phyloP scores from a whole-genome alignment of 2,888 invertebrate species.

The Drosophila prolongata region DNA sequence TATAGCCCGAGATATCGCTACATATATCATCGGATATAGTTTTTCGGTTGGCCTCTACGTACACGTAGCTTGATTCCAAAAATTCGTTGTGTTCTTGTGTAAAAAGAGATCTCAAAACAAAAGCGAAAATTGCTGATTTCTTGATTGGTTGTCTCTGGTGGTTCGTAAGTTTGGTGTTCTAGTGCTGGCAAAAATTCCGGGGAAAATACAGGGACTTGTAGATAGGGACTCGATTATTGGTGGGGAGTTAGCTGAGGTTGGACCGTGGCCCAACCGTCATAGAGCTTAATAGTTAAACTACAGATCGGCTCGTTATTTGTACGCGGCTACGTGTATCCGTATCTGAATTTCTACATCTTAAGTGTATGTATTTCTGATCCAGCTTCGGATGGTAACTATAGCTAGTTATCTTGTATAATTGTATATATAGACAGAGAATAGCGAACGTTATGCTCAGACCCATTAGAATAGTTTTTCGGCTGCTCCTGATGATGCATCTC shows the following conservation, averaged over 20 bases:
- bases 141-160: slow-evolving; percentile 14
- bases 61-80: slow-evolving; percentile 21
- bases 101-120: slow-evolving; percentile 33
- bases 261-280: neutral
- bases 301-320: slow-evolving; percentile 23
- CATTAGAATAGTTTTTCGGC: slow-evolving; percentile 50
- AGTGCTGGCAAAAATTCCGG: slow-evolving; percentile 7
- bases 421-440: slow-evolving; percentile 48
- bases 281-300: slow-evolving; percentile 37
- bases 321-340: slow-evolving; percentile 23
- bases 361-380: slow-evolving; percentile 32
- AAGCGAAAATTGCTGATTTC: slow-evolving; percentile 8
- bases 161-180: slow-evolving; percentile 9
- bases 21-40: slow-evolving; percentile 23
- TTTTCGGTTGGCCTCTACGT: slow-evolving; percentile 27
- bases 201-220: slow-evolving; percentile 2
- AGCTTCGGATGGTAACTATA: slow-evolving; percentile 18
- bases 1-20: slow-evolving; percentile 20
- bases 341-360: slow-evolving; percentile 27
- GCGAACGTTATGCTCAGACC: slow-evolving; percentile 56
- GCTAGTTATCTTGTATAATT: slow-evolving; percentile 31
- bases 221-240: slow-evolving; percentile 25
- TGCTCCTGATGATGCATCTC: slow-evolving; percentile 3
- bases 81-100: slow-evolving; percentile 45
- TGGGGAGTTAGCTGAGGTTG: slow-evolving; percentile 35